A percentile compares a stretch with the other conserved stretches of the same genome.
These are phyloP conservation scores for Cossypha niveicapilla DNA, from an alignment of 2,797 vertebrate species.

Conservation along the genomic window DNA sequence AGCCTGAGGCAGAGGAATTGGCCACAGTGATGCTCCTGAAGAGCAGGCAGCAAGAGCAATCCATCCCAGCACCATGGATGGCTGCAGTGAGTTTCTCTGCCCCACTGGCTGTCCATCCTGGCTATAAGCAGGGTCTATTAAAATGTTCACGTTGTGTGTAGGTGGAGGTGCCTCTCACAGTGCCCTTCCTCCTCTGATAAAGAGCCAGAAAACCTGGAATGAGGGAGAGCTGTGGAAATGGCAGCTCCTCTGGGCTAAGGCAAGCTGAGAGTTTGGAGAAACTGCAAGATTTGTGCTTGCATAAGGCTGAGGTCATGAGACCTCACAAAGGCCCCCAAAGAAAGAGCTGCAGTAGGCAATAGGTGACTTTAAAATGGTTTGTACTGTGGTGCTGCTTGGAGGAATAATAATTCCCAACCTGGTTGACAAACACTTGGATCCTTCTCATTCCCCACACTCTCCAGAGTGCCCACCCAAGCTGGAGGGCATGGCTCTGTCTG, in stretches of 20 bases:
- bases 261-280: neutral
- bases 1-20: neutral
- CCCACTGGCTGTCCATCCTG: neutral
- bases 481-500: accelerated
- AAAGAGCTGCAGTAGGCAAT: neutral
- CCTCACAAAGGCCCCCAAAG: neutral
- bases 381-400: neutral
- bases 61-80: neutral
- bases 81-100: neutral
- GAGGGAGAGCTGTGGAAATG: neutral
- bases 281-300: neutral
- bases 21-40: neutral
- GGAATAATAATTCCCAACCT: neutral
- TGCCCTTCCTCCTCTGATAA: neutral
- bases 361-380: neutral
- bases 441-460: neutral
- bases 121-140: neutral
- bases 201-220: neutral
- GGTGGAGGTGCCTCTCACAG: neutral
- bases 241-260: neutral
- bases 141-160: neutral
- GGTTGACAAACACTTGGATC: neutral
- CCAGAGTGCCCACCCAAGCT: neutral
- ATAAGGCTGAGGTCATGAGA: neutral
- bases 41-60: neutral